These are phyloP conservation scores for Pungitius pungitius DNA, from an alignment of 2,113 vertebrate genomes.

Conservation along the genomic window DNA sequence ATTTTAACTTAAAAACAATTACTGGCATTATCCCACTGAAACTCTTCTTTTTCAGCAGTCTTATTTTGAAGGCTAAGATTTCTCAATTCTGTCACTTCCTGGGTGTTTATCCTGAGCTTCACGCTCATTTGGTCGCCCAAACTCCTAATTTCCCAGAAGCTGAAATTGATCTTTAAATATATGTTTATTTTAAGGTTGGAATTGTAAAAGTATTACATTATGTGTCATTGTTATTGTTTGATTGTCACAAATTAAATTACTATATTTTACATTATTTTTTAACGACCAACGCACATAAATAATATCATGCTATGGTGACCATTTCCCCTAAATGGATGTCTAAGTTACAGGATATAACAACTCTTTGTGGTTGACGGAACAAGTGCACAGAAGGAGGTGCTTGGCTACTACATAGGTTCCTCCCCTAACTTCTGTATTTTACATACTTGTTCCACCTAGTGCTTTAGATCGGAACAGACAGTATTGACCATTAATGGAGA, in stretches of 20 bases:
- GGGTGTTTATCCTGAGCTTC: background rate
- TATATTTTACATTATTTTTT: background rate
- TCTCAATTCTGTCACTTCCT: background rate
- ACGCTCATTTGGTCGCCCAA: background rate
- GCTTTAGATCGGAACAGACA: conserved; percentile 19
- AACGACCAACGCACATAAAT: background rate
- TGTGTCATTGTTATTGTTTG: background rate
- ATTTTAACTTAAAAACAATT: background rate
- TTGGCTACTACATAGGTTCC: no score
- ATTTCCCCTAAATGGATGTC: background rate
- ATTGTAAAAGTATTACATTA: background rate
- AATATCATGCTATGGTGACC: background rate
- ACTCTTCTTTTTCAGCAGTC: background rate
- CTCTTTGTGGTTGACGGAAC: background rate
- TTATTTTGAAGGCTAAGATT: conserved; percentile 37
- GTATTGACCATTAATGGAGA: background rate
- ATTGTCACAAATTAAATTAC: background rate
- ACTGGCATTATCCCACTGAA: background rate
- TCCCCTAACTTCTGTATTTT: background rate
- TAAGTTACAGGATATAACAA: background rate
- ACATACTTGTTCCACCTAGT: conserved; percentile 45
- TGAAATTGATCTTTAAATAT: background rate
- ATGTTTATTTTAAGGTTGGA: background rate
- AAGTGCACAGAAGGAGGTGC: conserved; percentile 17
- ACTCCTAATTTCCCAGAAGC: background rate